phyloP scores from a whole-genome alignment of 1,140 invertebrate species.

The Hypsibius dujardini region DNA sequence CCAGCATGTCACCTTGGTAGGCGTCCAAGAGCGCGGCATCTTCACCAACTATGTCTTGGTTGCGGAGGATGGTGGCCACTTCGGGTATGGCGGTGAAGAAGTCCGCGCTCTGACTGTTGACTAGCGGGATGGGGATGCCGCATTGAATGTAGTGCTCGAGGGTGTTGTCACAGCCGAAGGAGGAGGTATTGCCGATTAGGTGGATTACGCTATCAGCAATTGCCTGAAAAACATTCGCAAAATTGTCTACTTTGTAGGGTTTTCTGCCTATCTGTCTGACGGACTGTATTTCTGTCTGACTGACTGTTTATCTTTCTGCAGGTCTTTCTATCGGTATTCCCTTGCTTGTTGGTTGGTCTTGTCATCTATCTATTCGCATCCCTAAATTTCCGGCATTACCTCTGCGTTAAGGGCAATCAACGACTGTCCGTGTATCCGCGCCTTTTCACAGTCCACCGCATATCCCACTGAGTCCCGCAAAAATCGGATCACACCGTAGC shows the following conservation, averaged over 20 bases:
- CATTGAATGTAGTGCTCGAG: slow-evolving; percentile 6
- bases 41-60: background rate
- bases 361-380: too few relatives aligned
- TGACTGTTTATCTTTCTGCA: too few relatives aligned
- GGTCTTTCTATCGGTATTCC: too few relatives aligned
- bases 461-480: background rate
- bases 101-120: background rate
- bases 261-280: too few relatives aligned
- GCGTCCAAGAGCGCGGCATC: too few relatives aligned
- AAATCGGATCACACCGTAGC: background rate
- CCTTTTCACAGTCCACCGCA: background rate
- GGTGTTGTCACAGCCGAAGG: background rate
- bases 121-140: slow-evolving; percentile 3
- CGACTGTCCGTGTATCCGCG: background rate
- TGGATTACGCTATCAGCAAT: background rate
- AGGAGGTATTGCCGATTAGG: background rate
- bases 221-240: background rate
- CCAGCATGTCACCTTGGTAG: too few relatives aligned
- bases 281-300: too few relatives aligned
- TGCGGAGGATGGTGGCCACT: background rate
- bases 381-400: too few relatives aligned
- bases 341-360: too few relatives aligned
- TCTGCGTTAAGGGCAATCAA: background rate
- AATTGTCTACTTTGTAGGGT: too few relatives aligned
- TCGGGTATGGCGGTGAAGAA: background rate